phyloP scores from a whole-genome alignment of 92 coral and sea anemone species.

The Actinernus sp. region DNA sequence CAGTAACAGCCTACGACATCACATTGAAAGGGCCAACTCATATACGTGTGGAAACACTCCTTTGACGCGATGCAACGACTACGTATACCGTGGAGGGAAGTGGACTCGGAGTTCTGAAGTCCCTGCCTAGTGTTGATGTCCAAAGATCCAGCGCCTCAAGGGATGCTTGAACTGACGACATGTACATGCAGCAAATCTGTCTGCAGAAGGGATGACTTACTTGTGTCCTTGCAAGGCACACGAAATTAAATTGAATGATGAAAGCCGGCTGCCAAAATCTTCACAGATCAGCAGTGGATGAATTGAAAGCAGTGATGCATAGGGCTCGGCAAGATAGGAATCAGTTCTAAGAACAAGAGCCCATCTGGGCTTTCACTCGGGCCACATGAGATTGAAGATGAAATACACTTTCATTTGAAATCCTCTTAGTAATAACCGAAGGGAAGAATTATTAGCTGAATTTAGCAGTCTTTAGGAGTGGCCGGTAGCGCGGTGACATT shows the following conservation, averaged over 20 bases:
- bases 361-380: too few relatives aligned
- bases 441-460: too few relatives aligned
- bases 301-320: background rate
- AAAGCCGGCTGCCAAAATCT: slow-evolving; percentile 43
- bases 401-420: too few relatives aligned
- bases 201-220: slow-evolving; percentile 47
- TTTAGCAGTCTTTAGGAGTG: too few relatives aligned
- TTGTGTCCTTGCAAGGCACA: slow-evolving; percentile 47
- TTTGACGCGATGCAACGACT: slow-evolving; percentile 27
- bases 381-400: too few relatives aligned
- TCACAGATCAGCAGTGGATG: slow-evolving; percentile 1
- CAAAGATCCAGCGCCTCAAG: slow-evolving; percentile 65
- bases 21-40: slow-evolving; percentile 50
- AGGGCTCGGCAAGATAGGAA: too few relatives aligned
- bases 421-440: too few relatives aligned
- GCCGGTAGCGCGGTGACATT: too few relatives aligned
- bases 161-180: slow-evolving; percentile 55
- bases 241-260: slow-evolving; percentile 38
- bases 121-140: slow-evolving; percentile 62
- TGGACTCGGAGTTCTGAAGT: slow-evolving; percentile 10
- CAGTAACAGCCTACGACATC: slow-evolving; percentile 49
- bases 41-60: slow-evolving; percentile 44
- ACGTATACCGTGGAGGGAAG: slow-evolving; percentile 33
- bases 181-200: slow-evolving; percentile 50
- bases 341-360: too few relatives aligned